Conservation (phyloP, 1,140 invertebrate species). For the Leptopilina boulardi region DNA sequence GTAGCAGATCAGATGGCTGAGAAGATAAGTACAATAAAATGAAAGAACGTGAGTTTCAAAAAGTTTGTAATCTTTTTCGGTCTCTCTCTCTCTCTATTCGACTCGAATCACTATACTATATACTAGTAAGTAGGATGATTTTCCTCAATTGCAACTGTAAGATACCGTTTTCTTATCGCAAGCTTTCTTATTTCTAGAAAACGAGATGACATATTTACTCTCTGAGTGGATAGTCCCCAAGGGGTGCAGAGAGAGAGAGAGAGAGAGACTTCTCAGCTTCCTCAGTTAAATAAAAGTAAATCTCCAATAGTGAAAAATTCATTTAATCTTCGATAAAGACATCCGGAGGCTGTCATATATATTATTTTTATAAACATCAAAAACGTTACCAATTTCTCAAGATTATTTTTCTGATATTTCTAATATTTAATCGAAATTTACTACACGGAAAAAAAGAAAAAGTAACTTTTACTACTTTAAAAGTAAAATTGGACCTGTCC, state of each 20-base stretch:
- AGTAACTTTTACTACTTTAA: too few species aligned
- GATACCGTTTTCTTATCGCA: slow-evolving; percentile 11
- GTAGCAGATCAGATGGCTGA: slow-evolving; percentile 27
- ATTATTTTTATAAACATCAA: background rate
- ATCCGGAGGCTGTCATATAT: background rate
- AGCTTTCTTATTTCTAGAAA: slow-evolving; percentile 19
- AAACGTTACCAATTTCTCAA: too few species aligned
- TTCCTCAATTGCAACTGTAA: background rate
- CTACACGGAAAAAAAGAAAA: too few species aligned
- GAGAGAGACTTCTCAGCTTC: background rate
- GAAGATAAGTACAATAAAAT: slow-evolving; percentile 28
- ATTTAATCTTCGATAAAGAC: background rate
- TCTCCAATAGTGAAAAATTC: background rate
- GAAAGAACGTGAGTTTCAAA: slow-evolving; percentile 3
- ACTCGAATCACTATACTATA: background rate
- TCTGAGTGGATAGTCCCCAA: slow-evolving; percentile 12
- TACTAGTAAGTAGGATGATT: slow-evolving; percentile 20
- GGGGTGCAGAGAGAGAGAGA: too few species aligned
- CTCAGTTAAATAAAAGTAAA: background rate
- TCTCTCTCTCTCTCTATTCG: too few species aligned
- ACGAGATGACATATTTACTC: slow-evolving; percentile 25
- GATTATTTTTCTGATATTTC: too few species aligned
- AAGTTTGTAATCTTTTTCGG: background rate
- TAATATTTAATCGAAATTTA: too few species aligned
- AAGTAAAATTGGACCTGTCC: too few species aligned